Percentiles rank a stretch among this genome's conserved stretches.
Evolutionary conservation across 2,113 vertebrate genomes (phyloP).

Genomic region (Choloepus hoffmanni): DNA sequence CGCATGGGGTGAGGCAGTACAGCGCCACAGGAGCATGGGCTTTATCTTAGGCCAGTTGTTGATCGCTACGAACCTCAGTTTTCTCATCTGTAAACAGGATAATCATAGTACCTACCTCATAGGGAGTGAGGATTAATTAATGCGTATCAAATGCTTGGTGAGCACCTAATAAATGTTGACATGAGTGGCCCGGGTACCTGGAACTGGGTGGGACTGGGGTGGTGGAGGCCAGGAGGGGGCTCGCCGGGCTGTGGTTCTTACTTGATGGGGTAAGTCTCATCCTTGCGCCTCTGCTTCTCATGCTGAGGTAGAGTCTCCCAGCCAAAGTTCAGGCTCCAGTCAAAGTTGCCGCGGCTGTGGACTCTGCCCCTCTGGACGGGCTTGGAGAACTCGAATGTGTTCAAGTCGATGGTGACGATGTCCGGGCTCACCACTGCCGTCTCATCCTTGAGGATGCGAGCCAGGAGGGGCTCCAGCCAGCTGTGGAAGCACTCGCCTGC

Average conservation of each 20-base stretch:
- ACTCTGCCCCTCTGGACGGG: constrained; percentile 88
- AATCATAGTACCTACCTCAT: background rate
- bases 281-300: constrained; percentile 91
- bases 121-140: background rate
- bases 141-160: background rate
- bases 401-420: constrained; percentile 94
- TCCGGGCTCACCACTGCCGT: constrained; percentile 95
- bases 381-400: constrained; percentile 93
- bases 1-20: background rate
- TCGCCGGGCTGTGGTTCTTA: constrained; percentile 81
- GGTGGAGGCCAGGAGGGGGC: background rate
- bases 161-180: background rate
- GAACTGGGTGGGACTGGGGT: background rate
- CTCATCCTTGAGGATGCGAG: constrained; percentile 94
- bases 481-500: constrained; percentile 97
- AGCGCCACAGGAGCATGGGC: background rate
- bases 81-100: background rate
- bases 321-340: constrained; percentile 96
- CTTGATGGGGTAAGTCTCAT: constrained; percentile 97
- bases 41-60: background rate
- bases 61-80: background rate
- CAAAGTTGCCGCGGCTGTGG: constrained; percentile 96
- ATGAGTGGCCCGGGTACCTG: background rate
- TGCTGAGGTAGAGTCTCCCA: constrained; percentile 92
- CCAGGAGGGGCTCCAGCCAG: constrained; percentile 96